Evolutionary conservation across 2,113 vertebrate species (phyloP), one percentile per base, ranked within the genome.

Genomic region (Butastur rufipennis): DNA sequence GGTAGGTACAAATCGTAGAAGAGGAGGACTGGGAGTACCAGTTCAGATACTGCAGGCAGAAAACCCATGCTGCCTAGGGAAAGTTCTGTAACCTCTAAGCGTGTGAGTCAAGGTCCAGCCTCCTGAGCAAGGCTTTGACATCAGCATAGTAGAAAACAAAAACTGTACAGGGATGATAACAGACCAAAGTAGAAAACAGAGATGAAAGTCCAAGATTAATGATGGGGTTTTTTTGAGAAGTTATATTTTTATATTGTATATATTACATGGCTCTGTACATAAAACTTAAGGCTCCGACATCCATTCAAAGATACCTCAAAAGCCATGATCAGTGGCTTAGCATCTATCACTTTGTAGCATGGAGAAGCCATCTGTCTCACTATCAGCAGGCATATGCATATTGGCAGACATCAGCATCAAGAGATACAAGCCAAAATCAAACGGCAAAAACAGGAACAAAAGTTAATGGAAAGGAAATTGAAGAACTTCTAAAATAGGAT

Each of bases 141-240:
- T 34, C 80, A 74, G 72, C 16, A 4, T 5, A 74, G 43, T 20
- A 47, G 36, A 65, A 91, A 82, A 47, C 56, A 73, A 87, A 90
- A 94, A 16, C 27, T 56, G 19, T 17, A 47, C 32, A 71, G 19
- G 29, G 45, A 66, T 80, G n/a, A 10, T n/a, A 77, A 78, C 18
- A 43, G 32, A 48, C 6, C 0, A 0, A 88, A 78, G 43, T 2
- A 52, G 52, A 71, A 92, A 95, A 52, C 8, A 52, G 36, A 42
- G 43, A 61, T 36, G 38, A 32, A 84, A 77, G 18, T 25, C 66
- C 62, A 83, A 80, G 62, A 93, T 78, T 27, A 78, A 43, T 4
- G 17, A 47, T 2, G 2, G 2, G 2, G 1, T 4, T 13, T 36
- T 2, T 3, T 70, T 2, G 3, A 19, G 19, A 68, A 78, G n/a